Evolutionary conservation across 2,113 vertebrate genomes (phyloP).

Genomic region (Zootoca vivipara): DNA sequence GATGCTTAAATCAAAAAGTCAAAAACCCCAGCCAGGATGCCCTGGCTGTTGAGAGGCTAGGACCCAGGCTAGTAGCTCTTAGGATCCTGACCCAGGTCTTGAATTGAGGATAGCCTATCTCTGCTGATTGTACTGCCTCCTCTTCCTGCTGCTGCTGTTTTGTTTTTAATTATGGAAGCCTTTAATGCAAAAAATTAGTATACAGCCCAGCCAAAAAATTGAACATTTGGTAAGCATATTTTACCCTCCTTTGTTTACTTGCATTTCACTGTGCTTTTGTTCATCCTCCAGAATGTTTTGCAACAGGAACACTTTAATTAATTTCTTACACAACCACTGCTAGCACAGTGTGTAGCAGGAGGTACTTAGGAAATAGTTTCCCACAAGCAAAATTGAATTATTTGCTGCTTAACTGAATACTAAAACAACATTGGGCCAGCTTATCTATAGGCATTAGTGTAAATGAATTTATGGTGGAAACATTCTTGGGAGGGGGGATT

Average conservation of each 20-base stretch:
- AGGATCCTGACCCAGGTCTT: no score
- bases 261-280: constrained; percentile 37
- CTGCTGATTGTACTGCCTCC: constrained; percentile 36
- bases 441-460: constrained; percentile 18
- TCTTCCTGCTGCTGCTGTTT: constrained; percentile 49
- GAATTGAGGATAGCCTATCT: constrained; percentile 37
- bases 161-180: constrained; percentile 23
- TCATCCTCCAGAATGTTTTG: neutral
- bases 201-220: constrained; percentile 24
- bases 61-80: no score
- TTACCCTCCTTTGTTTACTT: constrained; percentile 7
- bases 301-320: neutral
- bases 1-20: no score
- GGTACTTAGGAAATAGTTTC: constrained; percentile 13
- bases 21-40: no score
- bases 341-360: neutral
- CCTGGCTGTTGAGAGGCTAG: no score
- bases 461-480: neutral
- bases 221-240: constrained; percentile 28
- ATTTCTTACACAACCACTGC: constrained; percentile 13
- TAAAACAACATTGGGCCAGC: constrained; percentile 15
- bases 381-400: constrained; percentile 24
- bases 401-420: constrained; percentile 18
- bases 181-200: constrained; percentile 35
- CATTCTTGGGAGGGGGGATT: neutral